Evolutionary conservation across 2,113 vertebrate genomes (phyloP), one percentile per base, ranked within the genome.

Genomic region (Aptenodytes forsteri): DNA sequence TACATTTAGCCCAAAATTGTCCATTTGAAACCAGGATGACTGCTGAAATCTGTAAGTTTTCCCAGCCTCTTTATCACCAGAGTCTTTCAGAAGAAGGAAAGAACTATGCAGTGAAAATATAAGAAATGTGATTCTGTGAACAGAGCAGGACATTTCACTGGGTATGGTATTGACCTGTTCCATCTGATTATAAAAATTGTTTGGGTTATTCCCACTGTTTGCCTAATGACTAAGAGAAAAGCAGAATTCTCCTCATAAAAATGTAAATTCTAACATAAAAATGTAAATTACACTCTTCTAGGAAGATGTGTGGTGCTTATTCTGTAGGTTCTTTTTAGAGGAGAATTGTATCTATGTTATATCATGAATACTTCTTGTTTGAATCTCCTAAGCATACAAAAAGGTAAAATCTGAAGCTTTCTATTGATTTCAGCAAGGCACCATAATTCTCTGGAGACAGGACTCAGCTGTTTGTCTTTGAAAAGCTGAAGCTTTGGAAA

Each of bases 401-500:
- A 94, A 90, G n/a, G 34, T 73, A 44, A 90, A 94, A 90, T 88
- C 5, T n/a, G 26, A 46, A 91, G 34, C 55, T 85, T 91, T 96
- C 73, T 52, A 61, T 83, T 64, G 70, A 65, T 97, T 94, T 94
- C 89, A 90, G 75, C 54, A 62, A 83, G 69, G 69, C 38, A 83
- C 25, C 8, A 13, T 70, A 44, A 66, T 84, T 92, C 59, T 80
- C 73, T 80, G 73, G 65, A 89, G 52, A 75, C 10, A 67, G 55
- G 52, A 93, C 80, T 94, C 16, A 6, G 58, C 50, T 93, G 36
- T 71, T 93, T 77, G 61, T 19, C 83, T 91, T 61, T 91, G 81
- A 97, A 87, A 81, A 87, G 55, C 32, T 49, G 86, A 89, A 82
- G 72, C 79, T 87, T 91, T 92, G 70, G 47, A 96, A 95, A 97